Conservation (phyloP, 2,797 vertebrate species). For the Danio choprae region DNA sequence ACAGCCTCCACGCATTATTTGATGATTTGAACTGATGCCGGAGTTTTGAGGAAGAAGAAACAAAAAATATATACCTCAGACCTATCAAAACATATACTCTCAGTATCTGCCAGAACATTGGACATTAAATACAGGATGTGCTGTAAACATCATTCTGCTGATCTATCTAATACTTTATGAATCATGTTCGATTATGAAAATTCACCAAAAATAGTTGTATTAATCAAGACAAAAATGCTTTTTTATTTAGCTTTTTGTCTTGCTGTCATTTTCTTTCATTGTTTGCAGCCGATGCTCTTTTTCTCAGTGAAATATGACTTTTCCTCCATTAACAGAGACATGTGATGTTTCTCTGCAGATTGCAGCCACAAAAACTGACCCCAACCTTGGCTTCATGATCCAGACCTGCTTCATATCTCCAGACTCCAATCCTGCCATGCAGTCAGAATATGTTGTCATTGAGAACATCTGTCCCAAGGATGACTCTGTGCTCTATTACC, state of each 20-base stretch:
- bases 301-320: not conserved
- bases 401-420: slow-evolving; percentile 90
- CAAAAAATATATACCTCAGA: not conserved
- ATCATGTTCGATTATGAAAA: slow-evolving; percentile 10
- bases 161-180: slow-evolving; percentile 15
- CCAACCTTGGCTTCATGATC: slow-evolving; percentile 89
- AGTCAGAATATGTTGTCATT: slow-evolving; percentile 87
- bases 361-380: slow-evolving; percentile 83
- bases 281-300: not conserved
- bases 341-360: slow-evolving; percentile 76
- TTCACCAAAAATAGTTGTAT: not conserved
- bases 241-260: not conserved
- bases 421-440: slow-evolving; percentile 76
- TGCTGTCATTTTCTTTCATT: slow-evolving; percentile 35
- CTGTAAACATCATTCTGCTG: not conserved
- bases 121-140: slow-evolving; percentile 33
- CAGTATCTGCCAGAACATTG: not conserved
- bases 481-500: slow-evolving; percentile 85
- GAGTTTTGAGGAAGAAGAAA: slow-evolving; percentile 12
- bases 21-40: slow-evolving; percentile 27
- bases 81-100: not conserved
- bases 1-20: slow-evolving; percentile 21
- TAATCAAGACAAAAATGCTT: not conserved
- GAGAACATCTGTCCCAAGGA: slow-evolving; percentile 95
- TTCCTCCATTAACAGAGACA: slow-evolving; percentile 14